Conservation (phyloP, 2,888 invertebrate genomes). For the Ligdia adustata region DNA sequence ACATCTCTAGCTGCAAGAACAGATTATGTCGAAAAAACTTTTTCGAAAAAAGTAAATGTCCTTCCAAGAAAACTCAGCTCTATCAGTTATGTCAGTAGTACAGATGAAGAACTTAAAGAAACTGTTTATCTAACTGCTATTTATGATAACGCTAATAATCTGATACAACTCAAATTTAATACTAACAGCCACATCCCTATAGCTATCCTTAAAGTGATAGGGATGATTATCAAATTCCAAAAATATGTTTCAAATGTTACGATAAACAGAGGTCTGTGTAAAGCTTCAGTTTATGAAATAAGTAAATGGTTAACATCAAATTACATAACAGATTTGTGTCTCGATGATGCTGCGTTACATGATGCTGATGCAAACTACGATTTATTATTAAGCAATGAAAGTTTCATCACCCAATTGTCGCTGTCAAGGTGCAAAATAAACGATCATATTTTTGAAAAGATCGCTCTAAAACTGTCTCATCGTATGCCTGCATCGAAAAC, state of each 20-base stretch:
- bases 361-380: neutral
- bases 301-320: neutral
- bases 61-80: too few species aligned
- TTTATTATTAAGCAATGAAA: neutral
- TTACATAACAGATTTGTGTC: conserved; percentile 2
- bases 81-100: too few species aligned
- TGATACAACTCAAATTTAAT: neutral
- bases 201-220: neutral
- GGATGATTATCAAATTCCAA: neutral
- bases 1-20: too few species aligned
- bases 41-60: too few species aligned
- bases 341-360: neutral
- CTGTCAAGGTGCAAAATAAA: neutral
- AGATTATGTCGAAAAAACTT: too few species aligned
- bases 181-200: neutral
- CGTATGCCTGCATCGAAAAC: conserved; percentile 42
- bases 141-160: neutral
- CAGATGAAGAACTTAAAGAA: neutral
- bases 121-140: neutral
- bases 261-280: neutral
- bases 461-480: neutral
- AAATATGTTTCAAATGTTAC: neutral
- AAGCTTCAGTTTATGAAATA: neutral
- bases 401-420: neutral
- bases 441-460: neutral